Percentiles rank a stretch among this genome's conserved stretches.
These are phyloP conservation scores for Discoglossus pictus DNA, from an alignment of 2,797 vertebrate genomes.

Conservation along the genomic window DNA sequence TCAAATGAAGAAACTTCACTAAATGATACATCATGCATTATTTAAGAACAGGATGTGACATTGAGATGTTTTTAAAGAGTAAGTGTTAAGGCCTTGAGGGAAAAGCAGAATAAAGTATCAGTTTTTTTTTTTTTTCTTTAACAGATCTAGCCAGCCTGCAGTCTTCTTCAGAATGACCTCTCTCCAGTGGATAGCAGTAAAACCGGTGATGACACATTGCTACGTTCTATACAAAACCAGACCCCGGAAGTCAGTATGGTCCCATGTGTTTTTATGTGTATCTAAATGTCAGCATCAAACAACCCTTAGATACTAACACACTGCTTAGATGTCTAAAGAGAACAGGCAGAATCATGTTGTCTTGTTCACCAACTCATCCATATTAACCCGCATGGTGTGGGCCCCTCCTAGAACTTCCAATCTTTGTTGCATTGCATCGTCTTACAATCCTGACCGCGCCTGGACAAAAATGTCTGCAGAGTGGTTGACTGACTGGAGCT, in stretches of 20 bases:
- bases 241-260: conserved; percentile 20
- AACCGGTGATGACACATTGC: conserved; percentile 6
- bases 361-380: conserved; percentile 12
- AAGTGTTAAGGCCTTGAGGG: no score
- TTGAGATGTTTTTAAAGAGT: no score
- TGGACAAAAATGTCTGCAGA: conserved; percentile 67
- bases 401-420: conserved; percentile 52
- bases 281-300: not conserved
- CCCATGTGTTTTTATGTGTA: conserved; percentile 21
- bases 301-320: conserved; percentile 37
- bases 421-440: conserved; percentile 56
- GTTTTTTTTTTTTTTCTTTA: conserved; percentile 33
- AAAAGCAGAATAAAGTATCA: conserved; percentile 1
- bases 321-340: conserved; percentile 16
- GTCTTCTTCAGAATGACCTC: not conserved
- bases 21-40: no score
- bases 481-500: conserved; percentile 78
- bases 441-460: not conserved
- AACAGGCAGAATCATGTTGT: conserved; percentile 40
- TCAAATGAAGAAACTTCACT: no score
- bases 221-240: conserved; percentile 2
- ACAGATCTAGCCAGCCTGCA: conserved; percentile 49
- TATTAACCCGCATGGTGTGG: conserved; percentile 58
- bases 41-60: no score
- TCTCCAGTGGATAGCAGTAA: conserved; percentile 40